Evolutionary conservation across 2,888 invertebrate species (phyloP), one percentile per base, ranked within the genome.

Genomic region (Portevinia maculata): DNA sequence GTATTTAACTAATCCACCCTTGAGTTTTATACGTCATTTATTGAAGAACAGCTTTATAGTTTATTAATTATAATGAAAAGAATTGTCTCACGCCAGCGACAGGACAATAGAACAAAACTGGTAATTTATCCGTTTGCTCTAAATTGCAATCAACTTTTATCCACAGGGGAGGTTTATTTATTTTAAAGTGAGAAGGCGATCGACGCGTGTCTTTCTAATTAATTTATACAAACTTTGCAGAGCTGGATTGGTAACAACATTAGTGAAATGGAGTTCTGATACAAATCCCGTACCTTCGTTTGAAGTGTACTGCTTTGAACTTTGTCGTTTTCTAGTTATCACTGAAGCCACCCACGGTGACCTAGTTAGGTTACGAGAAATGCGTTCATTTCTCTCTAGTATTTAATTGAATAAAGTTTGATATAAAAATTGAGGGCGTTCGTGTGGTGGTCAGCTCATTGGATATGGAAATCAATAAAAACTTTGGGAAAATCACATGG

Each of bases 351-450:
- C 13, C 15, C 7, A 39, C 15, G 6, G 15, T 15, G 39, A 39
- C 39, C 39, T 13, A 39, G 39, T 39, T 39, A 13, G 13, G 13
- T 13, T 7, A 8, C 7, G 1, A 39, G 39, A 15, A 9, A 13
- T 39, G 39, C 4, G 7, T 39, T 1, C 39, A 15, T 13, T 39
- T 39, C 13, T 39, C 13, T 39, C 7, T 39, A 15, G 13, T 39
- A 39, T 15, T 3, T 15, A 6, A 24, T 11, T 28, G 24, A 2
- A 4, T 7, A 30, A 28, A 15, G 24, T 50, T 13, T 3, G 30
- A n/a, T 6, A 50, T 5, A 30, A 7, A 30, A 50, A 50, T 30
- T 28, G 24, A 19, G 24, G 39, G 39, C 39, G 39, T 39, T 39
- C 13, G 13, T 15, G 13, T 39, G 13, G 39, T 15, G 37, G 3